phyloP scores from a whole-genome alignment of 2,113 vertebrate species.

The Peromyscus californicus region DNA sequence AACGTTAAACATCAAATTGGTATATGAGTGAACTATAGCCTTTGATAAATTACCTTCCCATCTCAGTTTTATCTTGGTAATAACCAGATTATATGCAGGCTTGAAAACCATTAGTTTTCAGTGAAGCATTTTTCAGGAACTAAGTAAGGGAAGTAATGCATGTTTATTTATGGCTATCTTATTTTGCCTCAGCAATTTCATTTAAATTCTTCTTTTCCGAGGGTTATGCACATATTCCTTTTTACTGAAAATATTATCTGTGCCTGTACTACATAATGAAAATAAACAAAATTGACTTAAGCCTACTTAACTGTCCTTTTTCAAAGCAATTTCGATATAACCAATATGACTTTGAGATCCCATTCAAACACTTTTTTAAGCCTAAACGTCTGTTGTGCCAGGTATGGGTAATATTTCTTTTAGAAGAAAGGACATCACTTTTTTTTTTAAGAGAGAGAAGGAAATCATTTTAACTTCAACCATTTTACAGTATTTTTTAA shows the following conservation, averaged over 20 bases:
- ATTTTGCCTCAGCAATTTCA: slow-evolving; percentile 72
- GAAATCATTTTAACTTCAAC: slow-evolving; percentile 16
- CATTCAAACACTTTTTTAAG: slow-evolving; percentile 69
- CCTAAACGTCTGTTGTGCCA: background rate
- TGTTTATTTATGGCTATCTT: slow-evolving; percentile 73
- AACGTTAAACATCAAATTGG: slow-evolving; percentile 75
- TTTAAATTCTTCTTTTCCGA: slow-evolving; percentile 56
- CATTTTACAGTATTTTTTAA: slow-evolving; percentile 51
- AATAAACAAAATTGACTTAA: slow-evolving; percentile 64
- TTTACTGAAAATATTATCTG: slow-evolving; percentile 69
- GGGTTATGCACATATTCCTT: slow-evolving; percentile 68
- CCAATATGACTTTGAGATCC: slow-evolving; percentile 73
- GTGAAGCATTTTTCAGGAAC: slow-evolving; percentile 67
- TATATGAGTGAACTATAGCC: slow-evolving; percentile 73
- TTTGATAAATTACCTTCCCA: slow-evolving; percentile 80
- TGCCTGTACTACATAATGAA: slow-evolving; percentile 61
- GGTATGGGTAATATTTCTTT: slow-evolving; percentile 71
- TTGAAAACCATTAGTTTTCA: slow-evolving; percentile 76
- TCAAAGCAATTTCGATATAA: slow-evolving; percentile 66
- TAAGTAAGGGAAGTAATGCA: slow-evolving; percentile 74
- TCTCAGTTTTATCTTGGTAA: slow-evolving; percentile 73
- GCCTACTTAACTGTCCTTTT: slow-evolving; percentile 62
- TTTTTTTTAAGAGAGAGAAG: slow-evolving; percentile 62
- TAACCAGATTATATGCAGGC: slow-evolving; percentile 72
- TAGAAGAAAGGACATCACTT: slow-evolving; percentile 69